phyloP scores from a whole-genome alignment of 1,140 invertebrate genomes.

The Asobara japonica region DNA sequence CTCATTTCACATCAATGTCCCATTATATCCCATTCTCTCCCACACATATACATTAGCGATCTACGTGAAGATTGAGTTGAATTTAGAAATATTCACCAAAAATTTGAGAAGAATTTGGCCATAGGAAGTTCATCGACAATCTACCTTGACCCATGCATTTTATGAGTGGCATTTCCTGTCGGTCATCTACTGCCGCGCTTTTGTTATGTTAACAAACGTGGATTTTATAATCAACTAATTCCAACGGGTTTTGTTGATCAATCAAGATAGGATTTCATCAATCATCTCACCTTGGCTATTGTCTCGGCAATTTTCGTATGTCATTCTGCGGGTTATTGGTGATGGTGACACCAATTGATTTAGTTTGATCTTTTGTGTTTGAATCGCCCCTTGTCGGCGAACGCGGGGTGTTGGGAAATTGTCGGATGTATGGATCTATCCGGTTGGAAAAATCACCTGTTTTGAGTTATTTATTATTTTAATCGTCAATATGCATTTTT shows the following conservation, averaged over 20 bases:
- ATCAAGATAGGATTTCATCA: slow-evolving; percentile 63
- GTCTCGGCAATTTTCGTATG: neutral
- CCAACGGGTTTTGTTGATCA: slow-evolving; percentile 57
- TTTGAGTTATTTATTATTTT: too few species aligned
- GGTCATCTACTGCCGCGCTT: slow-evolving; percentile 52
- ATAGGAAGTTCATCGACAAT: neutral
- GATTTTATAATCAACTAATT: slow-evolving; percentile 22
- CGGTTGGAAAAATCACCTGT: too few species aligned
- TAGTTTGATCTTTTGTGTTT: too few species aligned
- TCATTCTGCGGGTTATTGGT: neutral
- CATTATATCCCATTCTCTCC: too few species aligned
- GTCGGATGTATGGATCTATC: too few species aligned
- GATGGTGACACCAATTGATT: neutral
- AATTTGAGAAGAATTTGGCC: neutral
- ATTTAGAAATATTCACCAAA: too few species aligned
- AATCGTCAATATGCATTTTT: too few species aligned
- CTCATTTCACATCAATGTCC: too few species aligned
- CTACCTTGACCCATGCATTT: slow-evolving; percentile 62
- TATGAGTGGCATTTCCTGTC: slow-evolving; percentile 61
- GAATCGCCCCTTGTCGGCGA: too few species aligned
- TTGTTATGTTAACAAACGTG: slow-evolving; percentile 56
- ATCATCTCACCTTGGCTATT: slow-evolving; percentile 63
- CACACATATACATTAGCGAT: too few species aligned
- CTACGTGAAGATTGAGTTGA: too few species aligned
- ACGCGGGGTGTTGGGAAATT: too few species aligned